Evolutionary conservation across 2,113 vertebrate genomes (phyloP).

Genomic region (Meleagris gallopavo): DNA sequence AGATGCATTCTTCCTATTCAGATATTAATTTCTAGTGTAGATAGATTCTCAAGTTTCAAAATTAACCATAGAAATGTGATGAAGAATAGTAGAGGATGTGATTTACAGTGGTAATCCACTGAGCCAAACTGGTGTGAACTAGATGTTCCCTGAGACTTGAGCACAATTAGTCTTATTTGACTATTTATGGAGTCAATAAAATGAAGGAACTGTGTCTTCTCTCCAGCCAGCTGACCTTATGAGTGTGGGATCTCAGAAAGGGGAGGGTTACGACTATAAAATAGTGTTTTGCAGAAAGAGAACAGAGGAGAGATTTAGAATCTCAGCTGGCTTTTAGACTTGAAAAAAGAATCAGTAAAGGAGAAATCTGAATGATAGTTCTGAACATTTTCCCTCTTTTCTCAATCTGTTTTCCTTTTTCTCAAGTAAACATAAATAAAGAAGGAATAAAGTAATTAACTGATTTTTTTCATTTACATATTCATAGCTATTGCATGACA

Average conservation of each 20-base stretch:
- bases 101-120: conserved; percentile 23
- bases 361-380: background rate
- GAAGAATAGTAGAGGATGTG: background rate
- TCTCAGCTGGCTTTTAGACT: background rate
- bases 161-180: conserved; percentile 9
- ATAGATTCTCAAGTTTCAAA: background rate
- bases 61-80: background rate
- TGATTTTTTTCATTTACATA: background rate
- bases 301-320: background rate
- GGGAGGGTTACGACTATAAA: background rate
- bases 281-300: background rate
- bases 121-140: conserved; percentile 19
- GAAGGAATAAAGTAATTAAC: background rate
- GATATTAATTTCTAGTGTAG: background rate
- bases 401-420: background rate
- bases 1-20: background rate
- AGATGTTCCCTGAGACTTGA: conserved; percentile 45
- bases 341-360: background rate
- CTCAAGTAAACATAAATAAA: background rate
- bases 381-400: background rate
- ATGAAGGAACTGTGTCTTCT: conserved; percentile 49
- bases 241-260: background rate
- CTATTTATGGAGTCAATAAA: conserved; percentile 59
- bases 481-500: background rate
- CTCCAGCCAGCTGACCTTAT: conserved; percentile 3